A percentile compares a stretch with the other conserved stretches of the same genome.
phyloP scores from a whole-genome alignment of 2,113 vertebrate genomes.

The Sinocyclocheilus anshuiensis region DNA sequence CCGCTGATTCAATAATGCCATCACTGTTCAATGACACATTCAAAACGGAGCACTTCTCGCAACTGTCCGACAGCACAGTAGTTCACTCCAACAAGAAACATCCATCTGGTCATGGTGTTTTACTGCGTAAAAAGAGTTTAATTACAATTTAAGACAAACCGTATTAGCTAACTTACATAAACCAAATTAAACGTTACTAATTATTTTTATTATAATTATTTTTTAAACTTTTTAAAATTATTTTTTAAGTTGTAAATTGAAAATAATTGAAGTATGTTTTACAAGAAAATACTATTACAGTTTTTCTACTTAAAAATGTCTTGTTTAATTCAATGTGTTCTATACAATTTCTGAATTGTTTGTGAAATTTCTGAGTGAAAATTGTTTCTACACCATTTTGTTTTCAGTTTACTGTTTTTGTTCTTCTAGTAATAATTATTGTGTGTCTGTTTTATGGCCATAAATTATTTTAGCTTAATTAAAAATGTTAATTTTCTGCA shows the following conservation, averaged over 20 bases:
- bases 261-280: not conserved
- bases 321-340: too few species aligned
- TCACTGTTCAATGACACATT: slow-evolving; percentile 35
- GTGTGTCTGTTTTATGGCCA: not conserved
- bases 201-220: not conserved
- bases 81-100: slow-evolving; percentile 20
- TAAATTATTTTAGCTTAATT: not conserved
- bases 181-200: not conserved
- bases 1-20: slow-evolving; percentile 26
- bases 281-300: too few species aligned
- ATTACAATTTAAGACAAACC: not conserved
- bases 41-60: not conserved
- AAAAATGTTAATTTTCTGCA: not conserved
- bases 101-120: not conserved
- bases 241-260: not conserved
- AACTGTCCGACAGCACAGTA: not conserved
- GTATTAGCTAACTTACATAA: not conserved
- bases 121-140: not conserved
- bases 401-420: too few species aligned
- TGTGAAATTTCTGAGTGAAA: too few species aligned
- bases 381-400: too few species aligned
- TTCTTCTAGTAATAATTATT: not conserved
- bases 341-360: too few species aligned
- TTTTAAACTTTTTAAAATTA: not conserved
- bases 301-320: not conserved